Evolutionary conservation across 2,888 invertebrate genomes (phyloP).

Genomic region (Oscheius sp.): DNA sequence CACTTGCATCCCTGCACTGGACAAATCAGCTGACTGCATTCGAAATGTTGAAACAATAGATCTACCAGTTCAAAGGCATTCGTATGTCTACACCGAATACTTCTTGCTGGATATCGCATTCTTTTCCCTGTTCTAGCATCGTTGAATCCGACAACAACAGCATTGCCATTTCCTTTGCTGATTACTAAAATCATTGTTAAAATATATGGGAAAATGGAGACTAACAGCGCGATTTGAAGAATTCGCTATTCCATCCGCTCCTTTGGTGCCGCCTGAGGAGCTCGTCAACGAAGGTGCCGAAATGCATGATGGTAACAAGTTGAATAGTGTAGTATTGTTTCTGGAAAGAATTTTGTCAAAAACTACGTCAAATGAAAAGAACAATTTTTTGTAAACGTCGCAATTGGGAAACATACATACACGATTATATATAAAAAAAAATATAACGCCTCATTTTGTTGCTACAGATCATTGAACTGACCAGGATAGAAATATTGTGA

Average conservation of each 20-base stretch:
- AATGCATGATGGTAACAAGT: not conserved
- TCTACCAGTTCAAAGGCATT: constrained; percentile 18
- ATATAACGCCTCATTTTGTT: too few species aligned
- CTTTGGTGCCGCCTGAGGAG: not conserved
- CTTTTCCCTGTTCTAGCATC: not conserved
- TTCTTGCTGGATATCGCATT: constrained; percentile 6
- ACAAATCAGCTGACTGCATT: constrained; percentile 1
- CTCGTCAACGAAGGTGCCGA: constrained; percentile 3
- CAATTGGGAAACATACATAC: too few species aligned
- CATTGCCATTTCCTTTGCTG: not conserved
- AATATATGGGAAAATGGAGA: not conserved
- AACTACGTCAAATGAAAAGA: too few species aligned
- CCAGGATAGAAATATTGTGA: too few species aligned
- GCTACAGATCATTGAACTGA: too few species aligned
- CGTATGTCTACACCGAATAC: constrained; percentile 12
- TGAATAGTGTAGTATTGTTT: constrained; percentile 22
- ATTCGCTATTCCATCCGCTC: not conserved
- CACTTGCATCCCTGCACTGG: constrained; percentile 11
- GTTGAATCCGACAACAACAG: not conserved
- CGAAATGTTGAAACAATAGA: constrained; percentile 3
- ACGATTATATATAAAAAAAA: too few species aligned
- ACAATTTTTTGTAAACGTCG: too few species aligned
- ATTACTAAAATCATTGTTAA: not conserved
- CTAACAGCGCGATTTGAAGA: constrained; percentile 9
- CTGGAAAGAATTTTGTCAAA: constrained; percentile 18